Conservation (phyloP, 1,140 invertebrate species). For the Polyergus mexicanus region DNA sequence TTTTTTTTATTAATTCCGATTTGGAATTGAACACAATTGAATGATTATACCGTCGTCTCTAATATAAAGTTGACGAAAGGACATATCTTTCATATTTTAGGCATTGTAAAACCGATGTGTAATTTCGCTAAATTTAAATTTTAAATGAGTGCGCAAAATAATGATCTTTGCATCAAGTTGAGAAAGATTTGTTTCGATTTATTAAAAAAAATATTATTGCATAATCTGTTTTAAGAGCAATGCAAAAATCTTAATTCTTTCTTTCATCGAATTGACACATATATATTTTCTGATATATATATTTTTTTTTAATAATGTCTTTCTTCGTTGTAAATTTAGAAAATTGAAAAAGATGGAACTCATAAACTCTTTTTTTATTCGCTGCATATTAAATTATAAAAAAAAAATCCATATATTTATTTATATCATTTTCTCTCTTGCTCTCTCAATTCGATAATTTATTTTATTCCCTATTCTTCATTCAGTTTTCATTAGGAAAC, state of each 20-base stretch:
- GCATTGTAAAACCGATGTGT: not conserved
- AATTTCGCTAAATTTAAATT: not conserved
- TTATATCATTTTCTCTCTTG: not conserved
- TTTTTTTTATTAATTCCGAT: slow-evolving; percentile 43
- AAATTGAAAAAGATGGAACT: not conserved
- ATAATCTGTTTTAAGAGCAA: no score
- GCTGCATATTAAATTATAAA: not conserved
- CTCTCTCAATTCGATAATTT: not conserved
- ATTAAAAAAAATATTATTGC: no score
- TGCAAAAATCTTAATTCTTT: no score
- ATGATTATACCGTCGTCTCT: not conserved
- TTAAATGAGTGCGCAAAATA: no score
- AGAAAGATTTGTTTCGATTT: no score
- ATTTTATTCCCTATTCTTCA: not conserved
- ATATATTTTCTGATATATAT: not conserved
- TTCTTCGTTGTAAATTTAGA: not conserved
- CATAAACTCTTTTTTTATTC: not conserved
- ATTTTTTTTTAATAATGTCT: not conserved
- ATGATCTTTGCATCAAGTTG: no score
- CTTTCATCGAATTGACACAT: no score
- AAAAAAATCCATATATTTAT: not conserved
- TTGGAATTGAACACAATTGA: slow-evolving; percentile 22
- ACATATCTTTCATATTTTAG: not conserved
- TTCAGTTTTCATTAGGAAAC: not conserved
- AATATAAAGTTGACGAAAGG: not conserved